Conservation (phyloP, 1,140 invertebrate species). For the Conus ventricosus region DNA sequence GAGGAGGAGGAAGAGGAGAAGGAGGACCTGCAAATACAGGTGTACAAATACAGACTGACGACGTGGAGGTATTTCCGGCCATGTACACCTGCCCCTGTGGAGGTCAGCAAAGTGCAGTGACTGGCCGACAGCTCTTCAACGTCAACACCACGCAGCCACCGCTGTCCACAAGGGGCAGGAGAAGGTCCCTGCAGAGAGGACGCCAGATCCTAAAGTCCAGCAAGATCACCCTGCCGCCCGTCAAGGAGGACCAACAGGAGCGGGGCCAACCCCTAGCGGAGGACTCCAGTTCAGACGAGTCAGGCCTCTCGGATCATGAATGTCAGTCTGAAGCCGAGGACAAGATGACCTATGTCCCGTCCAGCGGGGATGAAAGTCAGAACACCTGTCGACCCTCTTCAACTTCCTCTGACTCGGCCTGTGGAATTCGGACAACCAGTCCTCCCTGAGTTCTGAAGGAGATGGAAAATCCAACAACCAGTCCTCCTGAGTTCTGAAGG, state of each 20-base stretch:
- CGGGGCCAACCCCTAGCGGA: constrained; percentile 5
- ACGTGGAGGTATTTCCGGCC: background rate
- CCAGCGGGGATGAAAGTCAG: constrained; percentile 31
- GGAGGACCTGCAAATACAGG: constrained; percentile 11
- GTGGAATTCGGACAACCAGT: constrained; percentile 39
- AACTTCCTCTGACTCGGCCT: constrained; percentile 46
- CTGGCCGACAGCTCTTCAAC: constrained; percentile 10
- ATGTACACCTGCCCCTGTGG: constrained; percentile 22
- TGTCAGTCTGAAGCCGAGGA: constrained; percentile 15
- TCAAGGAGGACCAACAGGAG: background rate
- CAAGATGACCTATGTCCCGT: constrained; percentile 23
- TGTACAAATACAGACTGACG: background rate
- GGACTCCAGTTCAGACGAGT: constrained; percentile 51
- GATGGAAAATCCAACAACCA: too few species aligned
- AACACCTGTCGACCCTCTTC: constrained; percentile 26
- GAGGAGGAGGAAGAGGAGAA: constrained; percentile 38
- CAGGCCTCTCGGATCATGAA: constrained; percentile 42
- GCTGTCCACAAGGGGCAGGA: constrained; percentile 14
- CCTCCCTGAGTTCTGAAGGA: constrained; percentile 34
- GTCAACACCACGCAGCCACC: constrained; percentile 14
- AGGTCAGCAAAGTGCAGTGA: background rate
- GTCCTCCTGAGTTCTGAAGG: too few species aligned
- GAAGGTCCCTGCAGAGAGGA: background rate
- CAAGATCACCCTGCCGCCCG: constrained; percentile 19
- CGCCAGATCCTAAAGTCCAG: background rate